A percentile compares a stretch with the other conserved stretches of the same genome.
Conservation (phyloP, 64 coral and sea anemone genomes). For the Hydrozoanthus tunicans region DNA sequence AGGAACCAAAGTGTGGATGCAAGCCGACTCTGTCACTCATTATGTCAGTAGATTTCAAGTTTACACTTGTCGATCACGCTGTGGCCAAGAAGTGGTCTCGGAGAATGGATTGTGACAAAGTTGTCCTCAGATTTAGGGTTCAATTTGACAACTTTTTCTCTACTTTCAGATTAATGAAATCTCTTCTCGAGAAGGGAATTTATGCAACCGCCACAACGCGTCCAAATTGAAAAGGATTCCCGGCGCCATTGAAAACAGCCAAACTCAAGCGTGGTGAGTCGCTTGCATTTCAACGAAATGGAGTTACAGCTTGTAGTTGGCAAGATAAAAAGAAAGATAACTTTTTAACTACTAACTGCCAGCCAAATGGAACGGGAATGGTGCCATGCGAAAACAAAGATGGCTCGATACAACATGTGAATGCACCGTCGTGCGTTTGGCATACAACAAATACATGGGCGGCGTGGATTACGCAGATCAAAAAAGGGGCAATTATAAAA, state of each 20-base stretch:
- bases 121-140: neutral
- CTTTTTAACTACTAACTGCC: constrained; percentile 57
- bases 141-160: constrained; percentile 12
- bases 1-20: constrained; percentile 48
- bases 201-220: neutral
- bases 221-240: constrained; percentile 2
- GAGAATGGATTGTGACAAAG: neutral
- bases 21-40: constrained; percentile 20
- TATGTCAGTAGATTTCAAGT: constrained; percentile 6
- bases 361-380: constrained; percentile 38
- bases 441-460: constrained; percentile 63
- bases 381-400: constrained; percentile 42
- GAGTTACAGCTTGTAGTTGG: constrained; percentile 42
- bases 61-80: neutral
- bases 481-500: constrained; percentile 65
- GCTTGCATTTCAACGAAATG: constrained; percentile 35
- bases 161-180: constrained; percentile 20
- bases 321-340: constrained; percentile 60
- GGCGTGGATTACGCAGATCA: constrained; percentile 54
- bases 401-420: constrained; percentile 31
- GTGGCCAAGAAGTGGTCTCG: constrained; percentile 22
- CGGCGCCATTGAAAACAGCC: neutral
- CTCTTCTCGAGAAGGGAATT: constrained; percentile 29
- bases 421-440: constrained; percentile 56
- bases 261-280: constrained; percentile 29